Percentiles rank a stretch among this genome's conserved stretches.
phyloP scores from a whole-genome alignment of 2,888 invertebrate genomes.

The Maniola hyperantus region DNA sequence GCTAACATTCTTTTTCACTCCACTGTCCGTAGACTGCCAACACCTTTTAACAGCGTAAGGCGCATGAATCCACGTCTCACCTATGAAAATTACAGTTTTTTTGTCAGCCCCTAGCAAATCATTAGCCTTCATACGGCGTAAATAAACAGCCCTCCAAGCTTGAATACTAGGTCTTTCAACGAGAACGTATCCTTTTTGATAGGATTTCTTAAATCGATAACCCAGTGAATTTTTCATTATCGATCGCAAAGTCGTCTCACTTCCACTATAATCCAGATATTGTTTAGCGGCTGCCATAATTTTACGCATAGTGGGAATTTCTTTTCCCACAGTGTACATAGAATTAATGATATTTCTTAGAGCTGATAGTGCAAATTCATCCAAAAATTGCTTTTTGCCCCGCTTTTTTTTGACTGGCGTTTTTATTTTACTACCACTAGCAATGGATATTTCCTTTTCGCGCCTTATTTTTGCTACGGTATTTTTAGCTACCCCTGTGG shows the following conservation, averaged over 20 bases:
- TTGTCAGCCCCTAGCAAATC: neutral
- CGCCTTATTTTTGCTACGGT: neutral
- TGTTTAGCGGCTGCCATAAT: constrained; percentile 35
- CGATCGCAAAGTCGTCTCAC: neutral
- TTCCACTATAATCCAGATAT: neutral
- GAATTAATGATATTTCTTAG: constrained; percentile 40
- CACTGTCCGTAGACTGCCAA: neutral
- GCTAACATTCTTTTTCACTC: neutral
- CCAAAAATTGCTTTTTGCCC: neutral
- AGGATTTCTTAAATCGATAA: neutral
- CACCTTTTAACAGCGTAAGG: neutral
- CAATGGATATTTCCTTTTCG: neutral
- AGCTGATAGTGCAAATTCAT: constrained; percentile 22
- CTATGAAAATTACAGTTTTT: neutral
- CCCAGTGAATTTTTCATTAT: neutral
- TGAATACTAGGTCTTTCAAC: neutral
- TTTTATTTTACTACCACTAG: neutral
- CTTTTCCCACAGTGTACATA: constrained; percentile 41
- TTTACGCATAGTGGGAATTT: constrained; percentile 41
- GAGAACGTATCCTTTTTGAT: neutral
- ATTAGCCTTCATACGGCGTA: neutral
- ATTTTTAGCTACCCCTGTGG: neutral
- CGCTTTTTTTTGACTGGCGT: neutral
- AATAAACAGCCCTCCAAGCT: neutral
- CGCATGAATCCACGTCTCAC: neutral